Conservation (phyloP, 2,797 vertebrate genomes). For the Anableps anableps region DNA sequence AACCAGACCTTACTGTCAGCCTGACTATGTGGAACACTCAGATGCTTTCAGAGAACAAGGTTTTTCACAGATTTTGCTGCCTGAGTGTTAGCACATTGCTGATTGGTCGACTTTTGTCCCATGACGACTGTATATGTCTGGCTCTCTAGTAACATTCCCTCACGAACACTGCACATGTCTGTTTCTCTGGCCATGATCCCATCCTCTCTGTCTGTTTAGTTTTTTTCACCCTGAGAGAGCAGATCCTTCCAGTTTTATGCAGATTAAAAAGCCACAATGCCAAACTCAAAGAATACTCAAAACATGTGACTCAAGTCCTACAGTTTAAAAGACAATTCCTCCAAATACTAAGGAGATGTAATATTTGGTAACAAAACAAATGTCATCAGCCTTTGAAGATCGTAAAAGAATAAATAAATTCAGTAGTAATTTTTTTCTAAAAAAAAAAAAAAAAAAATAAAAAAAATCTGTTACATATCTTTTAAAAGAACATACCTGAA, state of each 20-base stretch:
- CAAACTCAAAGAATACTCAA: no score
- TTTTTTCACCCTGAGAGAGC: background rate
- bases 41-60: background rate
- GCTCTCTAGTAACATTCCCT: background rate
- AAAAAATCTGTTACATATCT: no score
- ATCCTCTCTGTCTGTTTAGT: background rate
- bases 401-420: no score
- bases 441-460: no score
- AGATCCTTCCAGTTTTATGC: background rate
- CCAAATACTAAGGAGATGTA: no score
- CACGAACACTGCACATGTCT: background rate
- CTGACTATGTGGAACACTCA: background rate
- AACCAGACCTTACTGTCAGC: background rate
- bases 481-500: no score
- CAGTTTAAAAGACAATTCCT: no score
- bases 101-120: background rate
- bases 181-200: background rate
- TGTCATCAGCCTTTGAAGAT: no score
- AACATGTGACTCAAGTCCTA: no score
- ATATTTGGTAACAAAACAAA: no score
- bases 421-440: no score
- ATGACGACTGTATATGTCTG: background rate
- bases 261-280: no score
- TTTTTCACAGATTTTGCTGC: background rate
- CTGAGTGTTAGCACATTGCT: background rate